A percentile compares a stretch with the other conserved stretches of the same genome.
phyloP scores from a whole-genome alignment of 64 coral and sea anemone genomes.

The Trachythela sp. region DNA sequence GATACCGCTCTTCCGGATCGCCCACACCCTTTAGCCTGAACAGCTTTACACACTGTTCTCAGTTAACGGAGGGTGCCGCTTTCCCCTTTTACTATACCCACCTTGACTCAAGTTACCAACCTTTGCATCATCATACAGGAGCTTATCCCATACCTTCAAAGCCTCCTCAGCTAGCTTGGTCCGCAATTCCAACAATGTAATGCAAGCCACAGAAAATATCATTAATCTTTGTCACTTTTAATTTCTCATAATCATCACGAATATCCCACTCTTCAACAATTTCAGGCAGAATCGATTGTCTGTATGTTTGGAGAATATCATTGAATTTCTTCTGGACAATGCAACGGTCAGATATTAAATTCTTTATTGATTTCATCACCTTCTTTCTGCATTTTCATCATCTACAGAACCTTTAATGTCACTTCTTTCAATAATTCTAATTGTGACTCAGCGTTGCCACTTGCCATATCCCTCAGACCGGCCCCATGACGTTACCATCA shows the following conservation, averaged over 20 bases:
- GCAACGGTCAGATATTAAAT: not conserved
- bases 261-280: not conserved
- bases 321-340: conserved; percentile 8
- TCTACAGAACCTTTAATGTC: too few species aligned
- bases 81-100: too few species aligned
- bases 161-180: not conserved
- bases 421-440: too few species aligned
- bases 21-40: too few species aligned
- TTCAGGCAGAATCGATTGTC: not conserved
- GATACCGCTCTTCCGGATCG: too few species aligned
- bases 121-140: not conserved
- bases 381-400: too few species aligned
- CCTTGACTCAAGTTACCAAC: too few species aligned
- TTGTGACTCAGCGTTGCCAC: too few species aligned
- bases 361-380: not conserved
- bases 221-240: not conserved
- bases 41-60: too few species aligned
- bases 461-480: too few species aligned
- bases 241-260: not conserved
- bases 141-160: not conserved
- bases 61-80: too few species aligned
- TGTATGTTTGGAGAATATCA: not conserved
- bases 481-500: too few species aligned
- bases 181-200: not conserved
- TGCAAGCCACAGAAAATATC: not conserved